Base-by-base conservation (phyloP, 2,113 vertebrate species). In the Lycaon pictus region DNA sequence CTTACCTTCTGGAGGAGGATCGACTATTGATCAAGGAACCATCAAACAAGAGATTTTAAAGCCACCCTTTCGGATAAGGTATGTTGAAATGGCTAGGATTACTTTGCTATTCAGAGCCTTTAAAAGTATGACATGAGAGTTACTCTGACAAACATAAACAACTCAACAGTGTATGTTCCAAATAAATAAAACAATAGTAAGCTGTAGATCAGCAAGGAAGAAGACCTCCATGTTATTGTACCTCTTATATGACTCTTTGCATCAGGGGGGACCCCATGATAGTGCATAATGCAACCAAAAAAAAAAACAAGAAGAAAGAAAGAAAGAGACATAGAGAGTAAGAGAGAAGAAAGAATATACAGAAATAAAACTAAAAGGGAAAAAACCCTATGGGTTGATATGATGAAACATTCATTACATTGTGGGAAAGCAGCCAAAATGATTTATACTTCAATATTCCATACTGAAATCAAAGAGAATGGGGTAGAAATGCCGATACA, bases 401-500 rank as follows among this genome's bases (percentile, higher is more conserved):
- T 5, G 94, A 98, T 96, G 92, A 98, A 97, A 97, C 60, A 96
- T 65, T 92, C 98, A 98, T 97, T 93, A 97, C 67, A 96, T 88
- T 79, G 55, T 90, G 56, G 97, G 88, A 62, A 95, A 96, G 89
- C 95, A 98, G 86, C 94, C 98, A 93, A 97, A 95, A 86, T 96
- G 48, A 98, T 98, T 98, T 96, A 85, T 95, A 63, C 96, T 95
- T 98, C 97, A 98, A 56, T 77, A 93, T 84, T 91, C 19, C 32
- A 19, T 29, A 72, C 86, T n/a, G 77, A 97, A 98, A 94, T 90
- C 92, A 71, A 29, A 97, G 97, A 97, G 96, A 98, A 94, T n/a
- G 11, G 13, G 81, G 23, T 32, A 65, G 35, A 96, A 97, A 82
- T 79, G 90, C 91, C 63, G 25, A 32, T 82, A 71, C 25, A 92